Base-by-base conservation (phyloP, 2,888 invertebrate genomes). In the Acrobasis consociella region DNA sequence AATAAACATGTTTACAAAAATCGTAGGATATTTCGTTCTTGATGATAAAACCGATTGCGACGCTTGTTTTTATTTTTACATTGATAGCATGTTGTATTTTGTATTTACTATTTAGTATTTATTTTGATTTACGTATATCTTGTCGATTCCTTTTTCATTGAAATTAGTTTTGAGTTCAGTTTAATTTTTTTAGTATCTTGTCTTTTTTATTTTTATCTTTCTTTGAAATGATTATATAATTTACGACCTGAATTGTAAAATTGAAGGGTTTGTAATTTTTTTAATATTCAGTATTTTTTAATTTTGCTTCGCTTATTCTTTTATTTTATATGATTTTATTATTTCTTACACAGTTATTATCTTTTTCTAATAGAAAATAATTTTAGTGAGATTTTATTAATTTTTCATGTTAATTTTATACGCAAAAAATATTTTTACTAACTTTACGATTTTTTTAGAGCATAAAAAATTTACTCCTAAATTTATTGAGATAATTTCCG, bases 161-260 rank as follows among this genome's bases (percentile, higher is more conserved):
- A 49, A 64, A 62, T 60, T 63, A 49, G 64, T 17, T 51, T 11
- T 37, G 16, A 37, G 13, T 10, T 10, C 10, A 37, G 37, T 50
- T 50, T 60, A 31, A 10, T 2, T 9, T 7, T 17, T 60, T 5
- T 60, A 39, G n/a, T 13, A 39, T 42, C 9, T 42, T 1, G 11
- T 50, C 7, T 10, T 16, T 50, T 50, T 50, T 67, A 67, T 65
- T 67, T 66, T 63, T 61, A 46, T 58, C 52, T 10, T 53, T 16
- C 16, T 51, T 65, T 46, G 8, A 31, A 22, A 7, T 31, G 31
- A 31, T 31, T 7, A 31, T 8, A 0, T 31, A 5, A 31, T 52
- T 58, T 49, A 9, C 11, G 8, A 51, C 51, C 17, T 53, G 60
- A 10, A 10, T 52, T 10, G 1, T 17, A 22, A 11, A 52, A 11